A percentile compares a stretch with the other conserved stretches of the same genome.
Evolutionary conservation across 2,888 invertebrate species (phyloP).

Genomic region (Deilephila porcellus): DNA sequence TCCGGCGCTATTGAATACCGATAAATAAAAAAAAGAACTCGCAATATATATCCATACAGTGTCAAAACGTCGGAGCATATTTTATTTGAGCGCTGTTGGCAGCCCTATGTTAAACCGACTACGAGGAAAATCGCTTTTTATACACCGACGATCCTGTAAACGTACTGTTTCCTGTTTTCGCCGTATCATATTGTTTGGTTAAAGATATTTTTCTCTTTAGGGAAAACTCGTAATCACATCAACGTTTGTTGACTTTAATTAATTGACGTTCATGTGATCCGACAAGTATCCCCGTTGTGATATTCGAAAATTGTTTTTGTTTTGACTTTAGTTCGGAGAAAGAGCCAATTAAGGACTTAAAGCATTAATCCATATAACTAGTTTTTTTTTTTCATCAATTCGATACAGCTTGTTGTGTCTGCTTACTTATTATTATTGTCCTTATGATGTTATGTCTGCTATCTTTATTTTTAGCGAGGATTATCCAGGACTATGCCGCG

Average conservation of each 20-base stretch:
- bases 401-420: no score
- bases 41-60: conserved; percentile 12
- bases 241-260: conserved; percentile 27
- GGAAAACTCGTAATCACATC: conserved; percentile 28
- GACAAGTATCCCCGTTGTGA: not conserved
- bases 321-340: not conserved
- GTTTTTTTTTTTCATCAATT: no score
- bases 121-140: conserved; percentile 58
- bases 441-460: no score
- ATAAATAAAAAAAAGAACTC: conserved; percentile 17
- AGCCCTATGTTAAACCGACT: conserved; percentile 52
- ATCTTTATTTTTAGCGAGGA: no score
- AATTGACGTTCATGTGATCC: conserved; percentile 29
- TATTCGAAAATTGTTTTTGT: not conserved
- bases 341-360: not conserved
- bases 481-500: no score
- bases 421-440: no score
- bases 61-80: conserved; percentile 22
- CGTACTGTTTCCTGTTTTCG: conserved; percentile 52
- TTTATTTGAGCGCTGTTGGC: conserved; percentile 32
- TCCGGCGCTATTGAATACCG: conserved; percentile 13
- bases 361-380: not conserved
- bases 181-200: conserved; percentile 48
- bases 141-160: conserved; percentile 53
- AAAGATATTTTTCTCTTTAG: conserved; percentile 34